A percentile compares a stretch with the other conserved stretches of the same genome.
phyloP scores from a whole-genome alignment of 1,140 invertebrate species.

The Papilio aristodemus region DNA sequence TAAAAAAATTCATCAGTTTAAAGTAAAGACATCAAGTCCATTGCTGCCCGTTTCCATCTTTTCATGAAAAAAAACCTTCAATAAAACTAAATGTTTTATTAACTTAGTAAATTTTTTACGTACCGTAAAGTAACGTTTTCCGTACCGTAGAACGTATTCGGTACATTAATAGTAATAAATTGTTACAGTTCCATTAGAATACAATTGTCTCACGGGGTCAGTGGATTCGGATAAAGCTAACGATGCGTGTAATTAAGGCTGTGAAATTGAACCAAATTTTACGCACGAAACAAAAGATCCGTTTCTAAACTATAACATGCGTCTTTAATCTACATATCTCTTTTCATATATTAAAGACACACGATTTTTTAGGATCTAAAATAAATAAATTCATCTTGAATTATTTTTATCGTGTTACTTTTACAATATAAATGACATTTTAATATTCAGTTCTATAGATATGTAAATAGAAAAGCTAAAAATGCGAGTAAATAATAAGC shows the following conservation, averaged over 20 bases:
- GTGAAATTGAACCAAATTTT: constrained; percentile 12
- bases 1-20: too few species aligned
- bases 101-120: not conserved
- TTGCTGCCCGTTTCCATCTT: too few species aligned
- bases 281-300: constrained; percentile 16
- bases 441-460: not conserved
- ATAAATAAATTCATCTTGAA: not conserved
- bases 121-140: too few species aligned
- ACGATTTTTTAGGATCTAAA: not conserved
- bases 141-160: not conserved
- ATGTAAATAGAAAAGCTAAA: not conserved
- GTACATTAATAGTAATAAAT: constrained; percentile 12
- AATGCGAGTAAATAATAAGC: not conserved
- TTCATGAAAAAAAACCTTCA: too few species aligned
- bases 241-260: constrained; percentile 23
- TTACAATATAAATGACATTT: too few species aligned
- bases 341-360: not conserved
- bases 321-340: not conserved
- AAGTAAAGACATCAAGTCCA: too few species aligned
- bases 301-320: not conserved
- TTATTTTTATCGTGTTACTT: too few species aligned
- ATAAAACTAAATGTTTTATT: too few species aligned
- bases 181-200: not conserved
- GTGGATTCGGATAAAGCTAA: constrained; percentile 7
- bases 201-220: constrained; percentile 21